Percentiles rank a stretch among this genome's conserved stretches.
These are phyloP conservation scores for Pygoscelis antarcticus DNA, from an alignment of 2,113 vertebrate genomes.

Conservation along the genomic window DNA sequence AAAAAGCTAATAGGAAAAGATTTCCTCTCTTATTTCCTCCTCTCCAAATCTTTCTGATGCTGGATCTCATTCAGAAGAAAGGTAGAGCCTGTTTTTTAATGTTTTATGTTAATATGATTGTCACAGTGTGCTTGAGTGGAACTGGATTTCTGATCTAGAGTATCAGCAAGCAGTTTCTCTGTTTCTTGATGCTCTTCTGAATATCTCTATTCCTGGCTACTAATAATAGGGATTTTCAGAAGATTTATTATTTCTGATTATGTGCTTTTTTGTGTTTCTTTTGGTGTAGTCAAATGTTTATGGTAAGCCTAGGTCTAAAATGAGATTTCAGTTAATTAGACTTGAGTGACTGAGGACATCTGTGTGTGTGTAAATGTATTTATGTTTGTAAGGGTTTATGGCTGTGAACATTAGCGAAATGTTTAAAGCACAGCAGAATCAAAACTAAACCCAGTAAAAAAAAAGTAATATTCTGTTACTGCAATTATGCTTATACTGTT, in stretches of 20 bases:
- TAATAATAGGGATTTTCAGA: background rate
- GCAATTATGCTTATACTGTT: background rate
- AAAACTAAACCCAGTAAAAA: background rate
- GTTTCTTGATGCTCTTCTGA: background rate
- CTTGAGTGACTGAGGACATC: background rate
- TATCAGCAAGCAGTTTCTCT: background rate
- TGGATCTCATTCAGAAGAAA: slow-evolving; percentile 46
- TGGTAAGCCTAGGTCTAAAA: background rate
- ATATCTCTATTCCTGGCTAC: background rate
- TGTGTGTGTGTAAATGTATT: background rate
- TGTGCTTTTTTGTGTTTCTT: background rate
- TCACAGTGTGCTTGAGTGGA: background rate
- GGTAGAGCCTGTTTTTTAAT: slow-evolving; percentile 38
- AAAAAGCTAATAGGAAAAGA: slow-evolving; percentile 41
- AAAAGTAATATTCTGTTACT: background rate
- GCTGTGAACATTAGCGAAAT: background rate
- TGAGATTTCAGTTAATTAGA: background rate
- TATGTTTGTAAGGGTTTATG: background rate
- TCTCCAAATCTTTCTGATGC: slow-evolving; percentile 44
- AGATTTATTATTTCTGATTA: background rate
- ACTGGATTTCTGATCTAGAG: background rate
- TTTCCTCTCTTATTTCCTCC: slow-evolving; percentile 47
- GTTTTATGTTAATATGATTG: background rate
- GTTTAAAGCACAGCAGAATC: background rate
- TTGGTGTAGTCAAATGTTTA: background rate